Conservation (phyloP, 2,797 vertebrate species). For the Lacerta agilis region DNA sequence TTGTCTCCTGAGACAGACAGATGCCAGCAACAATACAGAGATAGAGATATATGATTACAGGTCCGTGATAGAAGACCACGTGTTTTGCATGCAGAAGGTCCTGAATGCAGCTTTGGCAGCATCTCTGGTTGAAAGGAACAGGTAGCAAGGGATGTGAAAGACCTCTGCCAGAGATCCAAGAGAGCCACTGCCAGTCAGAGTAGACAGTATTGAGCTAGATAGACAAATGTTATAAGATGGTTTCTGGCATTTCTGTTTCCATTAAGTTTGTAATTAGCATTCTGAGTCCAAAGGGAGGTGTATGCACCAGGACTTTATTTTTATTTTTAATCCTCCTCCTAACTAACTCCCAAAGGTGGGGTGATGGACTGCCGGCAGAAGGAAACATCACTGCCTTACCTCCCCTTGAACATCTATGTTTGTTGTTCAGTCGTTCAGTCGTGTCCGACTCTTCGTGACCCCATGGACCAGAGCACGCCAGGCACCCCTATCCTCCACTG, state of each 20-base stretch:
- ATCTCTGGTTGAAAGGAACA: background rate
- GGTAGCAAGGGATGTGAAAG: background rate
- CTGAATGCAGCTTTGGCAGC: background rate
- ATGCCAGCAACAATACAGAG: no score
- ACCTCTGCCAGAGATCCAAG: background rate
- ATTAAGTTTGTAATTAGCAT: background rate
- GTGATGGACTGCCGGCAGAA: background rate
- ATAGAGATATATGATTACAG: no score
- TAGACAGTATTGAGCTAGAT: background rate
- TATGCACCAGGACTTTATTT: background rate
- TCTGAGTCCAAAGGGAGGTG: background rate
- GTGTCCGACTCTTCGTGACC: no score
- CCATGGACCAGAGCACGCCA: no score
- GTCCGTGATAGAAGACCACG: background rate
- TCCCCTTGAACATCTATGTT: background rate
- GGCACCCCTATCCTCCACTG: no score
- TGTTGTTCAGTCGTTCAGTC: no score
- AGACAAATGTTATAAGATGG: background rate
- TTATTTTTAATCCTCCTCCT: background rate
- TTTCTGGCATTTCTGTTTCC: background rate
- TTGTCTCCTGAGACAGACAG: no score
- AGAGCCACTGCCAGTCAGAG: background rate
- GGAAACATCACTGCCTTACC: background rate
- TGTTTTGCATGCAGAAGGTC: background rate
- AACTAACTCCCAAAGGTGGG: background rate